phyloP scores from a whole-genome alignment of 2,113 vertebrate species.

The Archilochus colubris region DNA sequence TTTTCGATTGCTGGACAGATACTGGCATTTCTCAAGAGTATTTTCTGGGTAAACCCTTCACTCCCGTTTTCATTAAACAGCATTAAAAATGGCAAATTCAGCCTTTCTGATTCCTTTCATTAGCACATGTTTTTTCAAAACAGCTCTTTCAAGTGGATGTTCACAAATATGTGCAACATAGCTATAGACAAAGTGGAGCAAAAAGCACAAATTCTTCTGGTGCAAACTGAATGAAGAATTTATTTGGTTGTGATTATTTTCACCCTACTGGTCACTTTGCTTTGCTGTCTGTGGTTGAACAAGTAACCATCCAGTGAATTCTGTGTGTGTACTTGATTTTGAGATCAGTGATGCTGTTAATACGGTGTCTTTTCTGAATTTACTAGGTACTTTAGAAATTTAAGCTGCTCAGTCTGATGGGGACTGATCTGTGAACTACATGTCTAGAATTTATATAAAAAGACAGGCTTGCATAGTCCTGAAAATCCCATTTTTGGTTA shows the following conservation, averaged over 20 bases:
- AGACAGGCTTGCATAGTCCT: background rate
- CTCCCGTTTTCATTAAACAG: background rate
- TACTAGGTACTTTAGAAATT: background rate
- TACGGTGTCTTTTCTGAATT: background rate
- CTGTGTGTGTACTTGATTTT: background rate
- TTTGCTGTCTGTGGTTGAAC: background rate
- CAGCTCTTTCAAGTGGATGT: background rate
- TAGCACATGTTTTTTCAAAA: background rate
- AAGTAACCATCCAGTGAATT: background rate
- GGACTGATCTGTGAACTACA: background rate
- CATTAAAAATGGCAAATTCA: background rate
- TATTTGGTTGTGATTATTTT: background rate
- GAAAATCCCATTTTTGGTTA: background rate
- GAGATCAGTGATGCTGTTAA: background rate
- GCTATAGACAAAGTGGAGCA: background rate
- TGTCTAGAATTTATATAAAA: background rate
- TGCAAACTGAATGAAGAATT: background rate
- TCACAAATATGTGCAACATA: background rate
- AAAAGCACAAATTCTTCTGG: background rate
- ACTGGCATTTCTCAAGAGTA: background rate
- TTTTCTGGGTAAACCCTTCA: background rate
- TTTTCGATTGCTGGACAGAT: slow-evolving; percentile 16
- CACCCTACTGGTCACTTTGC: background rate
- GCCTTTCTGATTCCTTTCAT: background rate
- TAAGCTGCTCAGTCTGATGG: background rate